Evolutionary conservation across 30 jellyfish, hydroid and myxozoan genomes (phyloP), one percentile per base, ranked within the genome.

Genomic region (Aurelia aurita): DNA sequence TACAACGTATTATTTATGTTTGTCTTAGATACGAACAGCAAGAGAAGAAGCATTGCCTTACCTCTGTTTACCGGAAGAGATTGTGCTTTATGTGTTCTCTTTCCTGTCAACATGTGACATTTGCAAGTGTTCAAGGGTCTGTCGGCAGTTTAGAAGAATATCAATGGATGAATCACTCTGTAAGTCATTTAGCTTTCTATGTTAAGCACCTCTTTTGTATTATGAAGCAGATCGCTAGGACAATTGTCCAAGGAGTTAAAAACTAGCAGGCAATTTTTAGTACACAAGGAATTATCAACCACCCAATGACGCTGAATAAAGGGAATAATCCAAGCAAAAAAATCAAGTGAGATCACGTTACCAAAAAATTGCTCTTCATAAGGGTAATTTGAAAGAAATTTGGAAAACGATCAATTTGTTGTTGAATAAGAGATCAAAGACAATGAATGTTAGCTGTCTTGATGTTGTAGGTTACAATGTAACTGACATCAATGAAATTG

Each of bases 1-100:
- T 39, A 39, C 14, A 39, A 39, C 16, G 16, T 39, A 5, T 39
- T 39, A 6, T 39, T 39, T 39, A n/a, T 7, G 51, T 39, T 39
- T 39, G 51, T 39, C 16, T 1, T 16, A 85, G 95, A 85, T 85
- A 8, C 71, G 95, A 39, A 85, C 95, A 23, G 67, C 95, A 72
- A 59, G 89, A 29, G 95, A 85, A 45, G 89, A 71, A 72, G 88
- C 62, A 13, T 34, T 90, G n/a, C 89, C 96, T 0, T 54, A 53
- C 62, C 88, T 85, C 23, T 77, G 90, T 47, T 83, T 93, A 18
- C 98, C 98, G 8, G 96, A 93, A 64, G 98, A 93, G 84, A 61
- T 93, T 16, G 45, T 93, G 20, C 72, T 87, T 61, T 77, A 79
- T 72, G 72, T 86, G 10, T 74, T 93, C 68, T 80, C 97, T 0